These are phyloP conservation scores for Littorina saxatilis DNA, from an alignment of 1,140 invertebrate species.

Conservation along the genomic window DNA sequence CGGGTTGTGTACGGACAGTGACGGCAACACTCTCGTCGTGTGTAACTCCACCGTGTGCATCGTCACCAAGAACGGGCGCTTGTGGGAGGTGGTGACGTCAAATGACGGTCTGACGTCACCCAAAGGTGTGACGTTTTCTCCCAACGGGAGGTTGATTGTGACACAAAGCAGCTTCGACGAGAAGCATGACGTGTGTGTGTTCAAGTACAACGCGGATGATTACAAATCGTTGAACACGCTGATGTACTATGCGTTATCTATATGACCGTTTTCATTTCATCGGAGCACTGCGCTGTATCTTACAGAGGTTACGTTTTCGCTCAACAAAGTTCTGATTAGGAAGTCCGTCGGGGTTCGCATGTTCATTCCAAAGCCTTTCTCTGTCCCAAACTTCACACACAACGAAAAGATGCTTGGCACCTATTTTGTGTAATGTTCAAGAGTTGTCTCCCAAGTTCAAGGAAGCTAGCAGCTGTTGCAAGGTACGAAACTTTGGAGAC, in stretches of 20 bases:
- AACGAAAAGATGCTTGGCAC: too few relatives aligned
- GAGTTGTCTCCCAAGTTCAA: too few relatives aligned
- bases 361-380: too few relatives aligned
- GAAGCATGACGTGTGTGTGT: slow-evolving; percentile 65
- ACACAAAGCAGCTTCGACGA: slow-evolving; percentile 62
- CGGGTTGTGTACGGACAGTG: slow-evolving; percentile 66
- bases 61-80: slow-evolving; percentile 67
- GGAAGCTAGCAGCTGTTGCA: too few relatives aligned
- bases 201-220: slow-evolving; percentile 67
- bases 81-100: slow-evolving; percentile 70
- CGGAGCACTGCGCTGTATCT: too few relatives aligned
- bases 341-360: too few relatives aligned
- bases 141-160: slow-evolving; percentile 62
- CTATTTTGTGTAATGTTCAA: too few relatives aligned
- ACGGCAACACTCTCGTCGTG: slow-evolving; percentile 69
- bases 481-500: too few relatives aligned
- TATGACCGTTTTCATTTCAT: slow-evolving; percentile 40
- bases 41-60: slow-evolving; percentile 69
- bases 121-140: slow-evolving; percentile 63
- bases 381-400: too few relatives aligned
- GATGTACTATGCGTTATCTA: slow-evolving; percentile 70
- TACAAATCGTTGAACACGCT: slow-evolving; percentile 67
- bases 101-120: slow-evolving; percentile 67
- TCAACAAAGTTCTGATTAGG: too few relatives aligned
- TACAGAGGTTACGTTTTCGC: too few relatives aligned